Base-by-base conservation (phyloP, 2,113 vertebrate species). In the Cyprinodon variegatus region DNA sequence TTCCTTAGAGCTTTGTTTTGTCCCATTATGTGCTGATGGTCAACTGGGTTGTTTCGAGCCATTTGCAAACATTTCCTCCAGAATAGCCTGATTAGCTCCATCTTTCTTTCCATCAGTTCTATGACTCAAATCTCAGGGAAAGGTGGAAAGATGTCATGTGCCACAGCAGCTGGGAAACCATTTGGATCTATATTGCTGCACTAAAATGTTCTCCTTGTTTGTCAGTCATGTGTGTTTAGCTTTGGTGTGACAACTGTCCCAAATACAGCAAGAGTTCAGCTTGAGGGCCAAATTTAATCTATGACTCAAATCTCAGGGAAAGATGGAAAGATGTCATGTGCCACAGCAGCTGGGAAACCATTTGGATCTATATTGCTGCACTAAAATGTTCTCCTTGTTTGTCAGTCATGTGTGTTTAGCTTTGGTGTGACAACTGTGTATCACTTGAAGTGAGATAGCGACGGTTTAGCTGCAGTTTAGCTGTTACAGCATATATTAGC, bases 161-260 rank as follows among this genome's bases (percentile, higher is more conserved):
- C 37, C 38, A 9, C 8, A 2, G 5, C 14, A 10, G 5, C 9
- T 57, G 50, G 50, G 17, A n/a, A 57, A n/a, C 17, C 50, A n/a
- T 57, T 57, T n/a, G 17, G 50, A 3, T n/a, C 17, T 53, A 20
- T 53, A 5, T 53, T 53, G 14, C 50, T n/a, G 50, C 50, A 53
- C 17, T n/a, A 65, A 22, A 45, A 12, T 29, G n/a, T 45, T 66
- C 64, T 65, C 11, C 61, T 39, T 45, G 12, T n/a, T 67, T 13
- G 11, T 36, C 12, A 40, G 61, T 29, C 40, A 22, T 41, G 7
- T 15, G 20, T 37, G 11, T 29, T 39, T 40, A 79, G 40, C 46
- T 46, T 59, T 45, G 45, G 40, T 37, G 70, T 79, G 60, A 59
- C 46, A 68, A 69, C 40, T 65, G 53, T 61, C n/a, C n/a, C n/a